Evolutionary conservation across 1,140 invertebrate genomes (phyloP).

Genomic region (Sycobia sp.): DNA sequence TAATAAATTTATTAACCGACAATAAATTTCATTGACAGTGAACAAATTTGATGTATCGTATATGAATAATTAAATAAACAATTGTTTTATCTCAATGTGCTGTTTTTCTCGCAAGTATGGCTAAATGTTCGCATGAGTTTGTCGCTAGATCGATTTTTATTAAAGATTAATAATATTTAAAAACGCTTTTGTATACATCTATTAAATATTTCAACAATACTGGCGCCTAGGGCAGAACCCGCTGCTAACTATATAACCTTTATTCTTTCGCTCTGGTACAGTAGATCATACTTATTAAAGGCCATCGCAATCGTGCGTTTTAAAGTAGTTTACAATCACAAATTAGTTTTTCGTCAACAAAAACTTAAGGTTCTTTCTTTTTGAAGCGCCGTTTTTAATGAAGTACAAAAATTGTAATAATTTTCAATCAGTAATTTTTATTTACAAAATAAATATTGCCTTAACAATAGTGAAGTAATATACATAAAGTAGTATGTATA

Average conservation of each 20-base stretch:
- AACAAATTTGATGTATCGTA: conserved; percentile 37
- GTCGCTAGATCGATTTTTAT: conserved; percentile 34
- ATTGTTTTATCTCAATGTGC: conserved; percentile 26
- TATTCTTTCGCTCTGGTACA: conserved; percentile 26
- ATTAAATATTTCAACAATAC: conserved; percentile 51
- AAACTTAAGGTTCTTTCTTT: conserved; percentile 36
- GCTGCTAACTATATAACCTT: conserved; percentile 44
- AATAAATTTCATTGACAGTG: conserved; percentile 37
- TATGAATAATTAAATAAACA: conserved; percentile 36
- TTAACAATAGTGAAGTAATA: background rate
- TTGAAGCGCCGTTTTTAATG: background rate
- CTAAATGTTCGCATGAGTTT: conserved; percentile 37
- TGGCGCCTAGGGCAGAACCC: conserved; percentile 48
- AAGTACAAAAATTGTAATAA: conserved; percentile 28
- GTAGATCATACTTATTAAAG: conserved; percentile 33
- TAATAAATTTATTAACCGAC: conserved; percentile 39
- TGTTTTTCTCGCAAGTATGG: conserved; percentile 41
- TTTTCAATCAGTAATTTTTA: conserved; percentile 25
- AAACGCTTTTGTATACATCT: conserved; percentile 51
- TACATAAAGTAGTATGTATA: background rate
- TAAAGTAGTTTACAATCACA: conserved; percentile 1
- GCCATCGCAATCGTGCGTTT: conserved; percentile 15
- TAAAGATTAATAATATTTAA: conserved; percentile 44
- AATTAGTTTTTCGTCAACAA: conserved; percentile 21
- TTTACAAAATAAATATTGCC: conserved; percentile 23